Evolutionary conservation across 2,113 vertebrate species (phyloP).

Genomic region (Aspidoscelis tigris): DNA sequence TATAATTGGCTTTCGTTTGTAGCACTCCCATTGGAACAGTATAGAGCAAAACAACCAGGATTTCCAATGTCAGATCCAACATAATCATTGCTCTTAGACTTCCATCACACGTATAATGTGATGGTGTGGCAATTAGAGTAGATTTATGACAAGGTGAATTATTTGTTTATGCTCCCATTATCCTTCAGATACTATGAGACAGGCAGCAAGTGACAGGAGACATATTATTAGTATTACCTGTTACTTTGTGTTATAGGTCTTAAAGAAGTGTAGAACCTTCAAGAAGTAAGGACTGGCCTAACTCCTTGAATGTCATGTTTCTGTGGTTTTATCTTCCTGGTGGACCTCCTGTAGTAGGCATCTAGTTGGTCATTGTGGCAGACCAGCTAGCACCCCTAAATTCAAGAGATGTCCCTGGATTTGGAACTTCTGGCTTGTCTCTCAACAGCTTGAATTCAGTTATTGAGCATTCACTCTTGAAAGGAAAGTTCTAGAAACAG

Average conservation of each 20-base stretch:
- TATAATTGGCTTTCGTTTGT: slow-evolving; percentile 4
- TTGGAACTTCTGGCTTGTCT: no score
- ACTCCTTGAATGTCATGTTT: no score
- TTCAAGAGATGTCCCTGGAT: no score
- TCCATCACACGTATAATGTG: slow-evolving; percentile 11
- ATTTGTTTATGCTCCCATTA: slow-evolving; percentile 26
- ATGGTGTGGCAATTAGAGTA: neutral
- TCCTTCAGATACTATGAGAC: slow-evolving; percentile 6
- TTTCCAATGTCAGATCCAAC: slow-evolving; percentile 32
- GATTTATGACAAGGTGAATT: slow-evolving; percentile 34
- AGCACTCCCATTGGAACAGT: slow-evolving; percentile 15
- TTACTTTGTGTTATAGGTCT: neutral
- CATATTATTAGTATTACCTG: neutral
- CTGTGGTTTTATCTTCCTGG: no score
- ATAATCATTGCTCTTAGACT: slow-evolving; percentile 25
- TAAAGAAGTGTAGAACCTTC: neutral
- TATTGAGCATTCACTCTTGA: no score
- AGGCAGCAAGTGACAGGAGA: neutral
- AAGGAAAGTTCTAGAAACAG: no score
- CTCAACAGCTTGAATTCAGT: no score
- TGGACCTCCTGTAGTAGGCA: no score
- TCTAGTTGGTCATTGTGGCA: no score
- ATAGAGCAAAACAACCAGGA: neutral
- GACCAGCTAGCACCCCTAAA: no score
- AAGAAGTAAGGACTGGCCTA: neutral